These are phyloP conservation scores for Frankliniella intonsa DNA, from an alignment of 2,888 invertebrate genomes.

Conservation along the genomic window DNA sequence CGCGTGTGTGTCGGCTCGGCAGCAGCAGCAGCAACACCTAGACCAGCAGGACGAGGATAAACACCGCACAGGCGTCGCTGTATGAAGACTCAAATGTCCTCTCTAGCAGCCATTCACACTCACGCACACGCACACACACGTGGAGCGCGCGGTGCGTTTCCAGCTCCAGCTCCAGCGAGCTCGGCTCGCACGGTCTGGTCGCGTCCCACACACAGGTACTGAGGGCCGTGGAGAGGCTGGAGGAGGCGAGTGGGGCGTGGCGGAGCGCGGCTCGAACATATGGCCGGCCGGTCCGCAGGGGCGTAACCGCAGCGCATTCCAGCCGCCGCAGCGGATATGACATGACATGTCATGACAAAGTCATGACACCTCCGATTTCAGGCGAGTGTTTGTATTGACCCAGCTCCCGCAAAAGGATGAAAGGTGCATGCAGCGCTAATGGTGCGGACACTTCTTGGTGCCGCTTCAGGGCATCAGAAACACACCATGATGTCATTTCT, in stretches of 20 bases:
- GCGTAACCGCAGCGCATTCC: slow-evolving; percentile 3
- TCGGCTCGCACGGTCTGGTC: neutral
- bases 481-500: too few relatives aligned
- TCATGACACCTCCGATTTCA: neutral
- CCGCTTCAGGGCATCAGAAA: too few relatives aligned
- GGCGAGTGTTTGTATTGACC: neutral
- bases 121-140: neutral
- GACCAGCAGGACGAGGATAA: too few relatives aligned
- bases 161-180: too few relatives aligned
- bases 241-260: neutral
- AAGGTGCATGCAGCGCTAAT: too few relatives aligned
- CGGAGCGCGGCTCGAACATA: slow-evolving; percentile 1
- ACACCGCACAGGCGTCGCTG: too few relatives aligned
- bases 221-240: neutral
- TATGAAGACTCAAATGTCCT: too few relatives aligned
- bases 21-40: too few relatives aligned
- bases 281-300: neutral
- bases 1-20: too few relatives aligned
- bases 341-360: neutral
- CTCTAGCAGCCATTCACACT: neutral
- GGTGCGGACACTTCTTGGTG: too few relatives aligned
- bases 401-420: too few relatives aligned
- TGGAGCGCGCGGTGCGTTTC: neutral
- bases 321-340: slow-evolving; percentile 3
- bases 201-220: neutral